Evolutionary conservation across 2,888 invertebrate genomes (phyloP), one percentile per base, ranked within the genome.

Genomic region (Agriopis aurantiaria): DNA sequence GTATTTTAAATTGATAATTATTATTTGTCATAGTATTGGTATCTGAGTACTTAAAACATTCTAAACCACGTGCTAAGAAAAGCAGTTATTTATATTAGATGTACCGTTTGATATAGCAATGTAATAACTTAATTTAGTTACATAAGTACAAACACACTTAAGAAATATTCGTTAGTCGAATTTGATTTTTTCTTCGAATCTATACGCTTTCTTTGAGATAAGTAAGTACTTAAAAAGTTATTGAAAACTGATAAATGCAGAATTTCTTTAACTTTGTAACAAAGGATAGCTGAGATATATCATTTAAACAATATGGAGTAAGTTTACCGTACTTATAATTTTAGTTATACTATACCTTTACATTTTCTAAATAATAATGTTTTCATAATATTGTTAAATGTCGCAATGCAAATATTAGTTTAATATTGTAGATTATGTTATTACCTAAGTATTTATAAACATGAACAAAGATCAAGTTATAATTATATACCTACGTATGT

Each of bases 101-200:
- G 33, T 33, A 3, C 33, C 33, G 33, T 33, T 52, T 11, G 23
- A 4, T 52, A 52, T 23, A 51, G 11, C 33, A 6, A 52, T 52
- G 52, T 52, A 1, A 23, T 23, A 33, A 66, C 41, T 60, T 66
- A 55, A 40, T 56, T 56, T 33, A 57, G 40, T 55, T 60, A 66
- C 53, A 41, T 66, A 66, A 60, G 66, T 66, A 66, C 66, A 66
- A 66, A 65, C 12, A 12, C 7, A 45, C 8, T 65, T 14, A 41
- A 45, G 12, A 23, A 5, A 12, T 46, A 46, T 58, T 9, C 4
- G 51, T 52, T 17, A 23, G 9, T 17, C 17, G 14, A 8, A 10
- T 17, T 43, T 43, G 3, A 43, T 40, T 55, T n/a, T 23, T 55
- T 8, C 40, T 40, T 55, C 53, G 55, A 55, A 55, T 55, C n/a